Percentiles rank a stretch among this genome's conserved stretches.
Conservation (phyloP, 2,113 vertebrate genomes). For the Oryzias javanicus region DNA sequence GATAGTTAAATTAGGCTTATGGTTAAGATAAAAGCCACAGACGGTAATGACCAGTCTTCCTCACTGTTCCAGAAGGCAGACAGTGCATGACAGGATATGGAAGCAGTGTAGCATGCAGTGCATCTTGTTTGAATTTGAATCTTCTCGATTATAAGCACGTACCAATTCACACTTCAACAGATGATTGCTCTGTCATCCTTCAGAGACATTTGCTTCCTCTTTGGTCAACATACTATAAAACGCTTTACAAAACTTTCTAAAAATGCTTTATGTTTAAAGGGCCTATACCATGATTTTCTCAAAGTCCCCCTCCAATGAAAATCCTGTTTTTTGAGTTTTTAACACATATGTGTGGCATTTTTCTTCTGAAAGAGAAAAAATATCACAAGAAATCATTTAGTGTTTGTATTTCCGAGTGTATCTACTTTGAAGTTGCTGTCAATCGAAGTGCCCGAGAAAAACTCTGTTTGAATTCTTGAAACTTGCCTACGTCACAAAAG, state of each 20-base stretch:
- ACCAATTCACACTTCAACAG: conserved; percentile 41
- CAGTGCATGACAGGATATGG: conserved; percentile 34
- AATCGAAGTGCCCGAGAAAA: no score
- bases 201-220: conserved; percentile 17
- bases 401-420: no score
- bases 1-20: not conserved
- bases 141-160: not conserved
- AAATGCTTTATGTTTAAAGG: not conserved
- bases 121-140: conserved; percentile 35
- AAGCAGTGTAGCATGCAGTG: conserved; percentile 18
- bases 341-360: no score
- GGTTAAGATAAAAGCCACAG: not conserved
- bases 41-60: not conserved
- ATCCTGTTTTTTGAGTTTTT: no score
- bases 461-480: no score
- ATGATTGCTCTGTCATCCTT: conserved; percentile 11
- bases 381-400: no score
- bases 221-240: conserved; percentile 3
- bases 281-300: no score
- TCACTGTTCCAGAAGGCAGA: conserved; percentile 32
- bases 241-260: not conserved
- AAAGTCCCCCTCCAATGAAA: no score
- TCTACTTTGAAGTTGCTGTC: no score
- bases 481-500: no score
- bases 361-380: no score